These are phyloP conservation scores for Bellardia bayeri DNA, from an alignment of 2,888 invertebrate species.

Conservation along the genomic window DNA sequence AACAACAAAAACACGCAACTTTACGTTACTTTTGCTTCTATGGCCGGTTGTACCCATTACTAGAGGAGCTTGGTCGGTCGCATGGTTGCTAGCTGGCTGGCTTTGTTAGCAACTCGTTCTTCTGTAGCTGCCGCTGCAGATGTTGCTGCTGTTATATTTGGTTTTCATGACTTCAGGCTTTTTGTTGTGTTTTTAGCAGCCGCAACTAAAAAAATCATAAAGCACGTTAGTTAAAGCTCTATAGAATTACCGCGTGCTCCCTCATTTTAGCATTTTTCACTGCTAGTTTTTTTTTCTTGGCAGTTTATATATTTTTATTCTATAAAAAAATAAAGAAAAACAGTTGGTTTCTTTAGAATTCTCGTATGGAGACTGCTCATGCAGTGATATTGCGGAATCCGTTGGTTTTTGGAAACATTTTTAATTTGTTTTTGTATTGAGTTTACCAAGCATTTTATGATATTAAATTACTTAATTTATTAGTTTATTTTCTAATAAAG, in stretches of 20 bases:
- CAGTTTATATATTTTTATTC: constrained; percentile 24
- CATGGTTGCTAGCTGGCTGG: constrained; percentile 1
- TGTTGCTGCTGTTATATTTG: constrained; percentile 48
- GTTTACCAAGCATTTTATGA: constrained; percentile 21
- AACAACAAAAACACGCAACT: constrained; percentile 54
- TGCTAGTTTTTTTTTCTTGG: constrained; percentile 15
- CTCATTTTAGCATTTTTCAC: constrained; percentile 49
- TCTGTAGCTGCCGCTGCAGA: constrained; percentile 7
- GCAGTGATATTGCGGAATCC: constrained; percentile 16
- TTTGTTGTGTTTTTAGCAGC: constrained; percentile 33
- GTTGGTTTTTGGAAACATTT: background rate
- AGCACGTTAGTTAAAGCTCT: constrained; percentile 59
- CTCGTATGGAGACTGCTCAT: background rate
- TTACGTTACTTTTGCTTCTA: constrained; percentile 53
- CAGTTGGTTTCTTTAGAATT: constrained; percentile 52
- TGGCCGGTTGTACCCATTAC: background rate
- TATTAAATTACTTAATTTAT: constrained; percentile 61
- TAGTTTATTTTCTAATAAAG: constrained; percentile 11
- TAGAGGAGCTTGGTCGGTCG: background rate
- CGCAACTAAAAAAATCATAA: constrained; percentile 49
- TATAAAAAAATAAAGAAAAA: constrained; percentile 14
- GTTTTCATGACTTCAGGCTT: constrained; percentile 48
- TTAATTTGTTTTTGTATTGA: constrained; percentile 22
- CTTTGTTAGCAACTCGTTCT: constrained; percentile 39
- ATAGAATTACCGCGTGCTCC: constrained; percentile 61